phyloP scores from a whole-genome alignment of 2,113 vertebrate genomes.

The Hippocampus comes region DNA sequence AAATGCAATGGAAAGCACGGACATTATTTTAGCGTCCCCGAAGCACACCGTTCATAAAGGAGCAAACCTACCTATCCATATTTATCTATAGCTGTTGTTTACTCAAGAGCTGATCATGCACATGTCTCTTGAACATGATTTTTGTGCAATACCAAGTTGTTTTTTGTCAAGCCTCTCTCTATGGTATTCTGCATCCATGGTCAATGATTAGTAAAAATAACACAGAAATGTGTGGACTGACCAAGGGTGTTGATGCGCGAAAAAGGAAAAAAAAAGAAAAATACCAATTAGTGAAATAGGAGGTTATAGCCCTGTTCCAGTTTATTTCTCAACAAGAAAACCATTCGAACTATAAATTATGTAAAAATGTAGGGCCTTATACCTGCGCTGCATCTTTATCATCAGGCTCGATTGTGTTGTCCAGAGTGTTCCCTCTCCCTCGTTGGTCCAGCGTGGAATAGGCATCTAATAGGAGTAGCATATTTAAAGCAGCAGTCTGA shows the following conservation, averaged over 20 bases:
- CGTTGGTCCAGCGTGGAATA: slow-evolving; percentile 88
- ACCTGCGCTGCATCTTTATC: slow-evolving; percentile 83
- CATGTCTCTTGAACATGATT: too few relatives aligned
- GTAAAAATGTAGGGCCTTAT: neutral
- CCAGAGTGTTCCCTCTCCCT: slow-evolving; percentile 85
- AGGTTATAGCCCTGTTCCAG: neutral
- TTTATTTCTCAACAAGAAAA: neutral
- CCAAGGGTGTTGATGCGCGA: too few relatives aligned
- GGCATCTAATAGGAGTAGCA: slow-evolving; percentile 65
- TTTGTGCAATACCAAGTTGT: neutral
- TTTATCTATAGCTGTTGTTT: too few relatives aligned
- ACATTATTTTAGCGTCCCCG: too few relatives aligned
- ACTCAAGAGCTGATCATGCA: too few relatives aligned
- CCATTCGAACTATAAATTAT: neutral
- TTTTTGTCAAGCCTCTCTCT: neutral
- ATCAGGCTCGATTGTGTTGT: slow-evolving; percentile 80
- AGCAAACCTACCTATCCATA: too few relatives aligned
- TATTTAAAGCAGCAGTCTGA: slow-evolving; percentile 1
- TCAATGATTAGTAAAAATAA: too few relatives aligned
- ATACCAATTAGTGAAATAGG: too few relatives aligned
- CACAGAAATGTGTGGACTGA: too few relatives aligned
- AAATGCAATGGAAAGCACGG: neutral
- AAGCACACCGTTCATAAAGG: too few relatives aligned
- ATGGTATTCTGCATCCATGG: neutral
- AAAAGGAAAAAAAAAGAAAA: too few relatives aligned